phyloP scores from a whole-genome alignment of 2,113 vertebrate species.

The Columbina picui region DNA sequence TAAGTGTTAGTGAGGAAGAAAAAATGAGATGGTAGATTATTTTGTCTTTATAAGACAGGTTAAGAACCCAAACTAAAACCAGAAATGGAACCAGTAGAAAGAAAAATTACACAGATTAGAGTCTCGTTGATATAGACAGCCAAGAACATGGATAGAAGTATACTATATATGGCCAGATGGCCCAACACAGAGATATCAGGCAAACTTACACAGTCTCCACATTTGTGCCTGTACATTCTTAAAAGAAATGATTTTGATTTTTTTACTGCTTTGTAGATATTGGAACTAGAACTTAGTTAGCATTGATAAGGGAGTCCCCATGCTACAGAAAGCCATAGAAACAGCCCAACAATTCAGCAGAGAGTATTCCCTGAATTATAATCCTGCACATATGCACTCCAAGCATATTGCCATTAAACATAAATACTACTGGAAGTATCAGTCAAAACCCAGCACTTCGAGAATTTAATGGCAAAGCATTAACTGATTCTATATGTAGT shows the following conservation, averaged over 20 bases:
- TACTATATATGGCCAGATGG: not conserved
- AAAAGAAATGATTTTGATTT: not conserved
- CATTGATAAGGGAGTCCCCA: not conserved
- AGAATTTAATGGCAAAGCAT: conserved; percentile 2
- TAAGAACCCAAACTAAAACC: not conserved
- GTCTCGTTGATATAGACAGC: not conserved
- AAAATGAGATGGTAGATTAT: not conserved
- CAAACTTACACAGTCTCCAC: not conserved
- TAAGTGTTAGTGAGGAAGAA: not conserved
- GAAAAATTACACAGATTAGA: not conserved
- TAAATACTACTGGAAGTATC: not conserved
- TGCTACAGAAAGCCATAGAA: not conserved
- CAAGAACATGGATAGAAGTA: not conserved
- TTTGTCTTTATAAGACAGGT: not conserved
- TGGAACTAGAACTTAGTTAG: not conserved
- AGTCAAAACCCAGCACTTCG: not conserved
- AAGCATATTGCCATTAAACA: not conserved
- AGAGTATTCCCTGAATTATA: not conserved
- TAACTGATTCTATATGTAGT: not conserved
- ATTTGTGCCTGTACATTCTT: not conserved
- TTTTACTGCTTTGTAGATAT: not conserved
- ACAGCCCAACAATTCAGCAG: not conserved
- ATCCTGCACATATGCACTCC: not conserved
- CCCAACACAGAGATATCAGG: not conserved
- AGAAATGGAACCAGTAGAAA: not conserved